Evolutionary conservation across 2,113 vertebrate species (phyloP), one percentile per base, ranked within the genome.

Genomic region (Vombatus ursinus): DNA sequence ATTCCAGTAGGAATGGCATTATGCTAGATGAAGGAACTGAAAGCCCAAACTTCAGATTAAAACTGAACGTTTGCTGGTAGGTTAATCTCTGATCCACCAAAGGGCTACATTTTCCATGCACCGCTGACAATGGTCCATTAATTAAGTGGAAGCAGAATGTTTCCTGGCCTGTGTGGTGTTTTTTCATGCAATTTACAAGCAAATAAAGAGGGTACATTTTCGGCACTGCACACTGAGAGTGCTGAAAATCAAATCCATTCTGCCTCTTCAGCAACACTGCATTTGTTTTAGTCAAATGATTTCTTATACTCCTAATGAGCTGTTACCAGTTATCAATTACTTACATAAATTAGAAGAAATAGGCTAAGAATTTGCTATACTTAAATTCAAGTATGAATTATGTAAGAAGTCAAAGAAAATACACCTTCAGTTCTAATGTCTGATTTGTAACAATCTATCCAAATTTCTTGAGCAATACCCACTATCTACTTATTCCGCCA

Each of bases 291-390:
- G 19, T 89, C 61, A 96, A 96, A 68, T 0, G 50, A 54, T 84
- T 92, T 92, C 91, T 23, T 90, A 94, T 50, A 31, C 92, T 97
- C 31, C 96, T 97, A 97, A 98, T n/a, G 96, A 98, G 95, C 95
- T 97, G 94, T 97, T 97, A 95, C 96, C 96, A 92, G 96, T 95
- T 97, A 96, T 95, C 98, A 97, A 97, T 96, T 95, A 96, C 94
- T 97, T 77, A 97, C 25, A 97, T 96, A 97, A 97, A 98, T 96
- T 53, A 94, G 93, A 92, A 96, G 94, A 90, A 96, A 96, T 0
- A 26, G 11, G 5, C 49, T 0, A 92, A 92, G 54, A 91, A 77
- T 91, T 93, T 22, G 0, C 57, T 25, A 51, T 16, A 95, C 52
- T 0, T 52, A 57, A 54, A 93, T 90, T 6, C 77, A 89, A 23